Evolutionary conservation across 2,797 vertebrate species (phyloP).

Genomic region (Euthynnus affinis): DNA sequence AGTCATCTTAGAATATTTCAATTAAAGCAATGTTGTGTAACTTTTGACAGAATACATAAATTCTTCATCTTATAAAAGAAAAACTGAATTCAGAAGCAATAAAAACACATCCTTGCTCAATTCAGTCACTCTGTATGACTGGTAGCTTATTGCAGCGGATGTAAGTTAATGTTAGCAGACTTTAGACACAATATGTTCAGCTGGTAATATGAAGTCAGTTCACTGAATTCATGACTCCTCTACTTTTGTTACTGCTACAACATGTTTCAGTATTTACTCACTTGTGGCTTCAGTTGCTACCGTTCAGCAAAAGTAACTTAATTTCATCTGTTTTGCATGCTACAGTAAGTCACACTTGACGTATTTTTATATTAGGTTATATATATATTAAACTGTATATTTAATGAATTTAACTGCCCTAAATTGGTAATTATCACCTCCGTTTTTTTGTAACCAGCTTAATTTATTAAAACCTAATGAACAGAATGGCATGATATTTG

Average conservation of each 20-base stretch:
- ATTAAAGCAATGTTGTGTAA: not conserved
- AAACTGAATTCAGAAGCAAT: not conserved
- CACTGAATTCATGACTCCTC: no score
- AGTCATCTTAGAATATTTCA: not conserved
- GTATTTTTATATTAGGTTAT: no score
- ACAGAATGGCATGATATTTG: not conserved
- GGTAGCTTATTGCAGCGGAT: not conserved
- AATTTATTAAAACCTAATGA: not conserved
- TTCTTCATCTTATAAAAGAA: not conserved
- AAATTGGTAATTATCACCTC: no score
- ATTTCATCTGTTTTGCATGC: not conserved
- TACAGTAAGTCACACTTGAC: no score
- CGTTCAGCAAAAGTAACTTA: not conserved
- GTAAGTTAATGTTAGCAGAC: no score
- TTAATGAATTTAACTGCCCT: not conserved
- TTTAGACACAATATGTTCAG: no score
- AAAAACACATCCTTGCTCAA: not conserved
- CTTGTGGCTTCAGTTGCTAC: no score
- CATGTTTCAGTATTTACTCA: no score
- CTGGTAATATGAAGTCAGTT: no score
- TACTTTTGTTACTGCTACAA: no score
- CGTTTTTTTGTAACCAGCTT: no score
- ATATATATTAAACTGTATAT: not conserved
- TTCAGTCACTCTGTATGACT: not conserved
- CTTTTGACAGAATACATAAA: not conserved